Percentiles rank a stretch among this genome's conserved stretches.
Evolutionary conservation across 1,140 invertebrate species (phyloP).

Genomic region (Polyergus mexicanus): DNA sequence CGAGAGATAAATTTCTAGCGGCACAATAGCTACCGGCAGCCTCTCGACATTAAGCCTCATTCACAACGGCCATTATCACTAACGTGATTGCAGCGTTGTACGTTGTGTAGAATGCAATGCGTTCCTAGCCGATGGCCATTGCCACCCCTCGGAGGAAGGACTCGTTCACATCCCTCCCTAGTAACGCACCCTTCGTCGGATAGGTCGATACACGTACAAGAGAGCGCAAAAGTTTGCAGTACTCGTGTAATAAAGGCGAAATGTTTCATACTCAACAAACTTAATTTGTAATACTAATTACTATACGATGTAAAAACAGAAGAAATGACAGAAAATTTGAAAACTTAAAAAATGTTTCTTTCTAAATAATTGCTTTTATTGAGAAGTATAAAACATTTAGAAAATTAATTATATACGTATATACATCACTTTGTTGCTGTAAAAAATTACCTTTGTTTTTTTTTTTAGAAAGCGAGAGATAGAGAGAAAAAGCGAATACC

Average conservation of each 20-base stretch:
- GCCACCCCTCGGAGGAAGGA: conserved; percentile 74
- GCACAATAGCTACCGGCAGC: conserved; percentile 51
- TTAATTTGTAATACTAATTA: conserved; percentile 44
- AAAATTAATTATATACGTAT: conserved; percentile 19
- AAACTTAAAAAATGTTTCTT: not conserved
- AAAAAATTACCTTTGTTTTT: not conserved
- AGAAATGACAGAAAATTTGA: not conserved
- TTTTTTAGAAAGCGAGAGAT: not conserved
- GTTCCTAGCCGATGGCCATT: conserved; percentile 79
- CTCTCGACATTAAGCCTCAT: conserved; percentile 66
- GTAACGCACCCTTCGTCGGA: conserved; percentile 75
- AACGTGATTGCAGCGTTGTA: conserved; percentile 70
- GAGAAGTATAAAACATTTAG: not conserved
- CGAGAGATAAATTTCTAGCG: conserved; percentile 67
- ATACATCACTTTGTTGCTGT: too few species aligned
- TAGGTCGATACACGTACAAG: conserved; percentile 81
- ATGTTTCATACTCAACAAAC: conserved; percentile 47
- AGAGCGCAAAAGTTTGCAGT: conserved; percentile 71
- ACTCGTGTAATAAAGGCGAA: conserved; percentile 36
- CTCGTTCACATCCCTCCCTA: conserved; percentile 76
- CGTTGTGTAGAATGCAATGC: conserved; percentile 75
- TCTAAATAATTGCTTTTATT: conserved; percentile 16
- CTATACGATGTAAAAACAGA: conserved; percentile 14
- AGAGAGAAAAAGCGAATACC: not conserved
- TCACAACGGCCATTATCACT: conserved; percentile 70